A percentile compares a stretch with the other conserved stretches of the same genome.
phyloP scores from a whole-genome alignment of 2,797 vertebrate genomes.

The Syngnathus acus region DNA sequence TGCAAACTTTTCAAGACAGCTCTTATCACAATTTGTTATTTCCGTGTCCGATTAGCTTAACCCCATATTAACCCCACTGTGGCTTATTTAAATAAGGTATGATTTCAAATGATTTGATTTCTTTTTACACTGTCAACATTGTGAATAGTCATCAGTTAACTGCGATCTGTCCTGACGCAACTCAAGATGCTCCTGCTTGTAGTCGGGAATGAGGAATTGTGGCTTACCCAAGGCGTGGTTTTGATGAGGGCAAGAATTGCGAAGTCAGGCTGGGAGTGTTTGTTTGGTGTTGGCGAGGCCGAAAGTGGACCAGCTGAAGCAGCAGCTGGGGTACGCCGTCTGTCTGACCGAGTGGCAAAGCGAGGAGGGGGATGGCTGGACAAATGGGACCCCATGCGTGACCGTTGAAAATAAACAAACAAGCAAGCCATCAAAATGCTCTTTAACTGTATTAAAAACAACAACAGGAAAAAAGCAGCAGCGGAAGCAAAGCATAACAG shows the following conservation, averaged over 20 bases:
- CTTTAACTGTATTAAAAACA: neutral
- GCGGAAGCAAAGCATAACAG: constrained; percentile 3
- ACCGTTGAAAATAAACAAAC: no score
- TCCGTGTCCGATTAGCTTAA: neutral
- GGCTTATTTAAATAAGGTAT: no score
- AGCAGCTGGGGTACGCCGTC: constrained; percentile 28
- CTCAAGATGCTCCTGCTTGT: neutral
- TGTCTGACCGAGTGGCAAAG: constrained; percentile 19
- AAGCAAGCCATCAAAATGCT: neutral
- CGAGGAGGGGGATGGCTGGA: constrained; percentile 9
- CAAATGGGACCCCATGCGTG: constrained; percentile 5
- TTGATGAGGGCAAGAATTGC: neutral
- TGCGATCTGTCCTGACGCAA: neutral
- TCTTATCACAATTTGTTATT: neutral
- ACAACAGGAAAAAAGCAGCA: neutral
- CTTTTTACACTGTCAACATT: neutral
- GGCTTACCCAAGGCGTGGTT: neutral
- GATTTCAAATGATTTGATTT: no score
- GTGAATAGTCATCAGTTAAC: neutral
- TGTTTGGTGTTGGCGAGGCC: neutral
- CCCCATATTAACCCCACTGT: no score
- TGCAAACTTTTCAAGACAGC: neutral
- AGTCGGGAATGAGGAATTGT: neutral
- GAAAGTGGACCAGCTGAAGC: constrained; percentile 21
- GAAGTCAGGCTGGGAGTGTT: neutral